Evolutionary conservation across 2,888 invertebrate genomes (phyloP).

Genomic region (Tachina lurida): DNA sequence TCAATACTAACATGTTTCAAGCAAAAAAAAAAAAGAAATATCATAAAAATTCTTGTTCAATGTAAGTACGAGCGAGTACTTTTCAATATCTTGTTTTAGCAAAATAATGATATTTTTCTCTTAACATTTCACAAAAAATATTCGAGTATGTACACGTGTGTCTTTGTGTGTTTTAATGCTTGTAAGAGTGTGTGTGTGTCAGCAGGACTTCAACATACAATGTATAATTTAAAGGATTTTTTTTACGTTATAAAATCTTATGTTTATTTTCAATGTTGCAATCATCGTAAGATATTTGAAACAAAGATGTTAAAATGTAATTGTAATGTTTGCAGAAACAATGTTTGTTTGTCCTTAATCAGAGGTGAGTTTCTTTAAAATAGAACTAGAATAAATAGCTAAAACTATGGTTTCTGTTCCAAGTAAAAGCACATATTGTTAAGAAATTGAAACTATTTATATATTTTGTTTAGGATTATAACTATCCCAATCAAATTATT

Average conservation of each 20-base stretch:
- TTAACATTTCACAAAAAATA: background rate
- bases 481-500: no score
- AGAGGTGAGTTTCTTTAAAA: no score
- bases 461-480: no score
- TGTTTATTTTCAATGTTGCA: slow-evolving; percentile 60
- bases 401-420: no score
- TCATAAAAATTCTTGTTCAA: slow-evolving; percentile 44
- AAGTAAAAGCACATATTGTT: no score
- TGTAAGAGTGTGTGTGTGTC: slow-evolving; percentile 2
- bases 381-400: no score
- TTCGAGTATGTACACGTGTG: background rate
- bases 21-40: slow-evolving; percentile 14
- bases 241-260: slow-evolving; percentile 31
- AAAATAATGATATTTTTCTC: slow-evolving; percentile 51
- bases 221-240: slow-evolving; percentile 19
- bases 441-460: no score
- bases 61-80: slow-evolving; percentile 51
- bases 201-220: slow-evolving; percentile 13
- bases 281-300: slow-evolving; percentile 43
- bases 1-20: slow-evolving; percentile 54
- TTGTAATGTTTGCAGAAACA: slow-evolving; percentile 44
- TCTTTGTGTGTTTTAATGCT: background rate
- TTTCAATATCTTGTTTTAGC: slow-evolving; percentile 58
- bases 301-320: slow-evolving; percentile 49
- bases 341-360: background rate